Conservation (phyloP, 2,113 vertebrate species). For the Lethenteron camtschaticum region DNA sequence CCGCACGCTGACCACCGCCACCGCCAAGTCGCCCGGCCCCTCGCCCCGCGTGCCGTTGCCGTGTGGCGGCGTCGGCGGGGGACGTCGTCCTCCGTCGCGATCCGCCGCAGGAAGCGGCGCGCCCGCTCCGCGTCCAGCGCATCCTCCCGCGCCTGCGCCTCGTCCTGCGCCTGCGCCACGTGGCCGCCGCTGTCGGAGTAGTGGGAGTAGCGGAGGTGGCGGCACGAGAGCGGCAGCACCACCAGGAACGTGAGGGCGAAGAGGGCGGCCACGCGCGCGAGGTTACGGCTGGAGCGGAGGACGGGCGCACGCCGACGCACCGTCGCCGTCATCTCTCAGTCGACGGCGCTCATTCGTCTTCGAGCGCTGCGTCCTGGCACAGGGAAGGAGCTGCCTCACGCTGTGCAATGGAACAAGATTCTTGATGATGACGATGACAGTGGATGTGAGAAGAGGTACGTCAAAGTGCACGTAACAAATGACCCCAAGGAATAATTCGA, state of each 20-base stretch:
- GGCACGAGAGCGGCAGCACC: background rate
- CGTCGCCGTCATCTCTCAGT: too few species aligned
- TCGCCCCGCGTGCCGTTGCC: background rate
- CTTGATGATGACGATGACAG: too few species aligned
- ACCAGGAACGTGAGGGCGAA: background rate
- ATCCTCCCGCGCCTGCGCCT: background rate
- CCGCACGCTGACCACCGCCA: background rate
- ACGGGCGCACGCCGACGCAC: too few species aligned
- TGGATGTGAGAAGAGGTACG: too few species aligned
- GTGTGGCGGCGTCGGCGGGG: background rate
- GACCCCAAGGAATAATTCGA: too few species aligned
- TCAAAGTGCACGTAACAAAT: too few species aligned
- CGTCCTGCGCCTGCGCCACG: background rate
- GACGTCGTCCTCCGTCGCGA: background rate
- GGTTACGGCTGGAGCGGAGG: too few species aligned
- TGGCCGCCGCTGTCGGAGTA: background rate
- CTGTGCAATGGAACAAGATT: too few species aligned
- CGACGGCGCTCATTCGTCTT: too few species aligned
- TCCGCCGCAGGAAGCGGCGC: background rate
- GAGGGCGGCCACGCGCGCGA: too few species aligned
- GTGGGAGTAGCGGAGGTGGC: constrained; percentile 3
- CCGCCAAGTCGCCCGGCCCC: background rate
- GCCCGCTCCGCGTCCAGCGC: background rate
- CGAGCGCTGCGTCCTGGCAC: too few species aligned
- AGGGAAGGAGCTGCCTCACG: too few species aligned